Conservation (phyloP, 2,113 vertebrate genomes). For the Egretta garzetta region DNA sequence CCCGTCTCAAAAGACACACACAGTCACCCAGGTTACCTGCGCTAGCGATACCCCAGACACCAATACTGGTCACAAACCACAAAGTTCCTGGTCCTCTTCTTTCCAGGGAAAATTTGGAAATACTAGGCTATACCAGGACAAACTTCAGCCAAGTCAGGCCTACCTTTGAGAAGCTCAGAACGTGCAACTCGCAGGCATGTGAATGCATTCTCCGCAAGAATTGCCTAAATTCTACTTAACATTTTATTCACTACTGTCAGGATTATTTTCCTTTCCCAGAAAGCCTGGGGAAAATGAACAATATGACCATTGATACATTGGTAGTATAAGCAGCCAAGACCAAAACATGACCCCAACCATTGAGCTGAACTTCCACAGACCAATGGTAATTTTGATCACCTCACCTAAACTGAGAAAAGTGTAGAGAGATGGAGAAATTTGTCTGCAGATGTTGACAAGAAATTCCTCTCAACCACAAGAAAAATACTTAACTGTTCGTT, state of each 20-base stretch:
- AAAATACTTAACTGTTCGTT: neutral
- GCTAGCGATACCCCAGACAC: neutral
- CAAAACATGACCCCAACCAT: neutral
- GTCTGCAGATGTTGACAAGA: neutral
- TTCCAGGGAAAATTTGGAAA: neutral
- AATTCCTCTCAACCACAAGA: neutral
- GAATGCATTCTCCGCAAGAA: neutral
- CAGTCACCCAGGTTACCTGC: neutral
- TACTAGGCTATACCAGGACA: neutral
- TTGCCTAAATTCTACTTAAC: neutral
- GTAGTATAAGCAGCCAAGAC: neutral
- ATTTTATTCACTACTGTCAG: neutral
- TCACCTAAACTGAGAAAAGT: neutral
- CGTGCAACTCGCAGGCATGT: neutral
- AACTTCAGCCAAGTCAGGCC: neutral
- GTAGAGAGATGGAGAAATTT: neutral
- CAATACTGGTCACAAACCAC: neutral
- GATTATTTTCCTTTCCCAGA: neutral
- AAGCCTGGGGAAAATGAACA: neutral
- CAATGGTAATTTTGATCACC: neutral
- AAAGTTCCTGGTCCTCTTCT: neutral
- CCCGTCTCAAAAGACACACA: neutral
- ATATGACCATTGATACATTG: neutral
- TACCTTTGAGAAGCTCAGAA: neutral
- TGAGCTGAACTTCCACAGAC: neutral